Evolutionary conservation across 2,797 vertebrate species (phyloP), one percentile per base, ranked within the genome.

Genomic region (Diplodus sargus): DNA sequence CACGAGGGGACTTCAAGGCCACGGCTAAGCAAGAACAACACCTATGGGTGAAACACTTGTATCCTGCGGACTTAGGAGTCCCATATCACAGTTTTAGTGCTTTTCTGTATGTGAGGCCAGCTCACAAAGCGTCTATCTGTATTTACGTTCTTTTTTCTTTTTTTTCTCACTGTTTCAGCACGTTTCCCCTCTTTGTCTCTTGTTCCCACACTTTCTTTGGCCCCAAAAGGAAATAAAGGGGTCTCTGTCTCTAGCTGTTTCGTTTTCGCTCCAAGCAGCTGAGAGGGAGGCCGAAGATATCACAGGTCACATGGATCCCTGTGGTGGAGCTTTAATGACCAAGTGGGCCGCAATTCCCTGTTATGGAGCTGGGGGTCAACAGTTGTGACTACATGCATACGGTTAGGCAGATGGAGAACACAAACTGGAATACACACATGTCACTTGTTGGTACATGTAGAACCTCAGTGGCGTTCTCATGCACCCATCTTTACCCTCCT

Each of bases 161-260:
- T 17, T 79, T 48, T 71, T 69, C 70, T 71, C 61, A 60, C 54
- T 62, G 28, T 51, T 11, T 75, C 49, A 39, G 45, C 59, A 76
- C 25, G n/a, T 79, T 57, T 68, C 34, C 20, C 14, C 18, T 61
- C 57, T 70, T 80, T 68, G 68, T 81, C 68, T 87, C 56, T 83
- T 78, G 73, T 91, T 91, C 90, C 87, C 93, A 91, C 86, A 87
- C 82, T 91, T 83, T 74, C 5, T 11, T 85, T 76, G 82, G 69
- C 79, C 85, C 84, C 83, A 66, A 57, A 62, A 85, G 66, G 81
- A 78, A 86, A 84, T 90, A 75, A 85, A 82, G 66, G 48, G 68
- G 68, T 78, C 59, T 84, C 58, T 76, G 82, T 78, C 59, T 78
- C 45, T 25, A 4, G 42, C 43, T 2, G 58, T 76, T 86, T 75